Evolutionary conservation across 2,888 invertebrate species (phyloP).

Genomic region (Rhogogaster chlorosoma): DNA sequence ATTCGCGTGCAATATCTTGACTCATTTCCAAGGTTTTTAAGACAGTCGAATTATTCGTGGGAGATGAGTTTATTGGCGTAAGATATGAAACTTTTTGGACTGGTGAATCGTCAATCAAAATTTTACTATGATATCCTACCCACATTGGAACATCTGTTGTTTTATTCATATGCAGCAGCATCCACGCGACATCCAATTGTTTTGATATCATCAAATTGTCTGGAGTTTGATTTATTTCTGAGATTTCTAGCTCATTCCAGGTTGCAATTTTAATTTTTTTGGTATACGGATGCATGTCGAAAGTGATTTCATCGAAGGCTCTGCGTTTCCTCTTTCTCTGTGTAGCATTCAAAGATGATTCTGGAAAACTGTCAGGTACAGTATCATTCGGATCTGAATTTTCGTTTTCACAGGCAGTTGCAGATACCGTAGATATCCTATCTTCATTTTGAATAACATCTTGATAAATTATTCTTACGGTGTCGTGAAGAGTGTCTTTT

Average conservation of each 20-base stretch:
- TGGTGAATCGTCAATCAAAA: conserved; percentile 57
- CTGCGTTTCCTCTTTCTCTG: conserved; percentile 43
- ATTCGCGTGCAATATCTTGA: conserved; percentile 62
- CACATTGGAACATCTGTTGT: conserved; percentile 59
- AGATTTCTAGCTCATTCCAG: conserved; percentile 43
- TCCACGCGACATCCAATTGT: conserved; percentile 42
- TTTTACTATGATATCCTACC: conserved; percentile 61
- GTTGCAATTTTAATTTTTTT: conserved; percentile 43
- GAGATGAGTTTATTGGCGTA: conserved; percentile 68
- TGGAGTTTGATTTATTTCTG: conserved; percentile 34
- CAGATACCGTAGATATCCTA: no score
- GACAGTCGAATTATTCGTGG: conserved; percentile 61
- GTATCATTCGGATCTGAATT: neutral
- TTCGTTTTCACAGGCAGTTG: no score
- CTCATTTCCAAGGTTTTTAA: conserved; percentile 53
- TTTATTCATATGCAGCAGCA: conserved; percentile 31
- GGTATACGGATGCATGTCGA: conserved; percentile 41
- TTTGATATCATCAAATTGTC: conserved; percentile 37
- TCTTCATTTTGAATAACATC: no score
- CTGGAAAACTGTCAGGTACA: conserved; percentile 27
- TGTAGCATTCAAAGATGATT: conserved; percentile 9
- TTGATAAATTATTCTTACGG: conserved; percentile 54
- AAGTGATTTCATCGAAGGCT: conserved; percentile 19
- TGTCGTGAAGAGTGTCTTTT: conserved; percentile 57
- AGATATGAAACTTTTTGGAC: conserved; percentile 67